A percentile compares a stretch with the other conserved stretches of the same genome.
Evolutionary conservation across 2,888 invertebrate species (phyloP).

Genomic region (Ypsolopha scabrella): DNA sequence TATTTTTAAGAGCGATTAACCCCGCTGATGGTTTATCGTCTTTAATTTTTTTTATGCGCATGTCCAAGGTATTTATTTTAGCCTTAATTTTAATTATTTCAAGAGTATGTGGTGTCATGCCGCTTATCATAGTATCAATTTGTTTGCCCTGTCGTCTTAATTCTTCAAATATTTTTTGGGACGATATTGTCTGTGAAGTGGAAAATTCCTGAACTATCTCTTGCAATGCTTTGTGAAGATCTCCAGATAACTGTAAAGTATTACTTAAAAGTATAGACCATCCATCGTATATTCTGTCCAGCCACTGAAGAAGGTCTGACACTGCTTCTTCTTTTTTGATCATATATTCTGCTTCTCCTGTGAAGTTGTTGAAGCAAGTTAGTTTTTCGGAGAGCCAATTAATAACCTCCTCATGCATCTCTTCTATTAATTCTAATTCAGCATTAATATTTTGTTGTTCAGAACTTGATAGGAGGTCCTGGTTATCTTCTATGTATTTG

Average conservation of each 20-base stretch:
- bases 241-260: conserved; percentile 26
- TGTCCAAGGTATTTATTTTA: conserved; percentile 41
- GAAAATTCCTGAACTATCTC: conserved; percentile 41
- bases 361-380: conserved; percentile 32
- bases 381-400: conserved; percentile 28
- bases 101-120: conserved; percentile 32
- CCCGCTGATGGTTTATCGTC: conserved; percentile 30
- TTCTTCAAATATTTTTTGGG: conserved; percentile 29
- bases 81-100: conserved; percentile 46
- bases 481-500: conserved; percentile 36
- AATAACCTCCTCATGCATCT: conserved; percentile 46
- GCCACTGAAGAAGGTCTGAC: conserved; percentile 43
- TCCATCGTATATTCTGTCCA: conserved; percentile 48
- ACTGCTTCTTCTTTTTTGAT: conserved; percentile 21
- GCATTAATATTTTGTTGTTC: conserved; percentile 30
- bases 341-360: conserved; percentile 30
- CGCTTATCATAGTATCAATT: conserved; percentile 36
- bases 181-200: conserved; percentile 20
- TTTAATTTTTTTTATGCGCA: conserved; percentile 38
- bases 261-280: conserved; percentile 35
- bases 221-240: conserved; percentile 46
- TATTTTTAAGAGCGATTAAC: conserved; percentile 36
- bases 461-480: conserved; percentile 22
- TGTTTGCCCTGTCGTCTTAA: conserved; percentile 36
- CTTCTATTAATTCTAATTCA: conserved; percentile 54